Conservation (phyloP, 2,797 vertebrate genomes). For the Huso huso region DNA sequence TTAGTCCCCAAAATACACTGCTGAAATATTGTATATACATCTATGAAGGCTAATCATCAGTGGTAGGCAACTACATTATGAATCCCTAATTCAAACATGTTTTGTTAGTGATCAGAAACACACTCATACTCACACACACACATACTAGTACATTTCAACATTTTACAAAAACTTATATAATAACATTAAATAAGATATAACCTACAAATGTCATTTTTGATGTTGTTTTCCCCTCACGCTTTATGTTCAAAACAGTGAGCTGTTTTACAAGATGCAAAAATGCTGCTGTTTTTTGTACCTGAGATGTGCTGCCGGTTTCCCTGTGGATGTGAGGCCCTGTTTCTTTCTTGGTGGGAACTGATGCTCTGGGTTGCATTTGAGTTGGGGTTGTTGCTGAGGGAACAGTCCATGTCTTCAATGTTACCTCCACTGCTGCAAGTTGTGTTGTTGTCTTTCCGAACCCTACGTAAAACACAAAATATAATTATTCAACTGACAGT, state of each 20-base stretch:
- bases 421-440: slow-evolving; percentile 74
- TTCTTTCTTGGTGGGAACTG: slow-evolving; percentile 65
- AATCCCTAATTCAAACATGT: no score
- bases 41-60: no score
- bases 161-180: no score
- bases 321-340: slow-evolving; percentile 50
- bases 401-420: slow-evolving; percentile 72
- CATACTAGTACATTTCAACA: no score
- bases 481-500: background rate
- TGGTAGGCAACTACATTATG: no score
- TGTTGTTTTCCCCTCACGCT: background rate
- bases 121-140: background rate
- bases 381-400: slow-evolving; percentile 55
- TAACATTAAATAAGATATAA: background rate
- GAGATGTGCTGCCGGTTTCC: slow-evolving; percentile 50
- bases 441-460: slow-evolving; percentile 83
- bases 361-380: slow-evolving; percentile 73
- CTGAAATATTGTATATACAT: no score
- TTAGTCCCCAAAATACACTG: no score
- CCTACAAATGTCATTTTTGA: no score
- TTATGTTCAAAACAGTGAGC: background rate
- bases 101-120: background rate
- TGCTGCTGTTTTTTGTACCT: slow-evolving; percentile 34
- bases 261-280: background rate
- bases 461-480: slow-evolving; percentile 47